Conservation (phyloP, 2,113 vertebrate genomes). For the Channa maculata region DNA sequence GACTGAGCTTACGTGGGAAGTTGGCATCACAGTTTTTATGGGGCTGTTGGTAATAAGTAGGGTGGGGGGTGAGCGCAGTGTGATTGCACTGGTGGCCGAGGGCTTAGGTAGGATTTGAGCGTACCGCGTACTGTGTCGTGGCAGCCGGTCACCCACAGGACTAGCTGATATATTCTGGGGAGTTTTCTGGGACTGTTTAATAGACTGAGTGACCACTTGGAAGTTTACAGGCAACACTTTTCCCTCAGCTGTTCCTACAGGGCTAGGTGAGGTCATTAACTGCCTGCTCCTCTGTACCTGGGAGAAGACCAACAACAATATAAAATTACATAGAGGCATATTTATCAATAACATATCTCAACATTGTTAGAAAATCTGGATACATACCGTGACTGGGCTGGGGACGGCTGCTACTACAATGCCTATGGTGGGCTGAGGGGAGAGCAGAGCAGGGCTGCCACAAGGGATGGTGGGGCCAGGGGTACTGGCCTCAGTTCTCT, state of each 20-base stretch:
- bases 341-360: not conserved
- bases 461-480: constrained; percentile 88
- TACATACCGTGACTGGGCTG: constrained; percentile 94
- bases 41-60: constrained; percentile 98
- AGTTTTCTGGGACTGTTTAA: constrained; percentile 96
- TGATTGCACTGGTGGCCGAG: constrained; percentile 92
- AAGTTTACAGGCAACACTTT: constrained; percentile 97
- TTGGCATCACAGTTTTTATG: constrained; percentile 96
- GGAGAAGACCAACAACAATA: constrained; percentile 78
- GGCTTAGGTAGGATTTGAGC: constrained; percentile 97
- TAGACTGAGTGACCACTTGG: constrained; percentile 94
- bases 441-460: constrained; percentile 94
- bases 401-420: constrained; percentile 97
- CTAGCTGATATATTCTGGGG: constrained; percentile 94
- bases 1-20: constrained; percentile 91
- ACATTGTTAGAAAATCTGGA: not conserved
- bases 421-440: constrained; percentile 96
- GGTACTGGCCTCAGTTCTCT: constrained; percentile 87
- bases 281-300: constrained; percentile 95
- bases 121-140: constrained; percentile 90
- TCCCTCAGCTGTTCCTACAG: constrained; percentile 90
- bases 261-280: constrained; percentile 95
- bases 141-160: constrained; percentile 94
- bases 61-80: constrained; percentile 95
- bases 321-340: constrained; percentile 74